Percentiles rank a stretch among this genome's conserved stretches.
Conservation (phyloP, 2,113 vertebrate genomes). For the Columba janthina region DNA sequence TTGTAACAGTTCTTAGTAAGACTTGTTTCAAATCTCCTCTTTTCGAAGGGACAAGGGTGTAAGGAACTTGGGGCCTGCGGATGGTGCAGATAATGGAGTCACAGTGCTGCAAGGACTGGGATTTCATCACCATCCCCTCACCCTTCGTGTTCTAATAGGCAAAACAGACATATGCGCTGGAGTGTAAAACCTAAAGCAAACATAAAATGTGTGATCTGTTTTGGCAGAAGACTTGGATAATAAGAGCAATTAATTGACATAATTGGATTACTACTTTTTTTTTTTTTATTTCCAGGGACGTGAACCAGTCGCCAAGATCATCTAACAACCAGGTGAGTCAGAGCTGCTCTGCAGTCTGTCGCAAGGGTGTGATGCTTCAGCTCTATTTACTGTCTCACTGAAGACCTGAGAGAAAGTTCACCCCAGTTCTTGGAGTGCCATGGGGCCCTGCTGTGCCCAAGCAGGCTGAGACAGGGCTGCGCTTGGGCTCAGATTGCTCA, state of each 20-base stretch:
- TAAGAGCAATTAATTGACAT: neutral
- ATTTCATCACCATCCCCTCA: neutral
- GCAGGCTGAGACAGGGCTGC: neutral
- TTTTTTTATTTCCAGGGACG: slow-evolving; percentile 72
- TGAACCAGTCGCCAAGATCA: slow-evolving; percentile 73
- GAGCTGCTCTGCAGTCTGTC: neutral
- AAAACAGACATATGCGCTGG: neutral
- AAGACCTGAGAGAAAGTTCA: neutral
- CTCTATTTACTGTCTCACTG: neutral
- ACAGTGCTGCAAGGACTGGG: neutral
- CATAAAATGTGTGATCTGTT: neutral
- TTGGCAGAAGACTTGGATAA: neutral
- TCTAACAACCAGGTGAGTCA: slow-evolving; percentile 77
- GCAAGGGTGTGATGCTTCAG: neutral
- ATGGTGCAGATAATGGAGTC: neutral
- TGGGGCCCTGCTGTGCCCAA: accelerated
- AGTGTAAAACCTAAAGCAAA: neutral
- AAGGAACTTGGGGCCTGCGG: neutral
- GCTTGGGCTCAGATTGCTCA: neutral
- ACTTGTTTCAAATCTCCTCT: neutral
- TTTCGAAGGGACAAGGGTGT: neutral
- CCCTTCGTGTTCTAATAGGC: neutral
- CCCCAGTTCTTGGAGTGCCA: neutral
- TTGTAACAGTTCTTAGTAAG: neutral
- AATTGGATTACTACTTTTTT: neutral